phyloP scores from a whole-genome alignment of 2,113 vertebrate species.

The Eulacestoma nigropectus region DNA sequence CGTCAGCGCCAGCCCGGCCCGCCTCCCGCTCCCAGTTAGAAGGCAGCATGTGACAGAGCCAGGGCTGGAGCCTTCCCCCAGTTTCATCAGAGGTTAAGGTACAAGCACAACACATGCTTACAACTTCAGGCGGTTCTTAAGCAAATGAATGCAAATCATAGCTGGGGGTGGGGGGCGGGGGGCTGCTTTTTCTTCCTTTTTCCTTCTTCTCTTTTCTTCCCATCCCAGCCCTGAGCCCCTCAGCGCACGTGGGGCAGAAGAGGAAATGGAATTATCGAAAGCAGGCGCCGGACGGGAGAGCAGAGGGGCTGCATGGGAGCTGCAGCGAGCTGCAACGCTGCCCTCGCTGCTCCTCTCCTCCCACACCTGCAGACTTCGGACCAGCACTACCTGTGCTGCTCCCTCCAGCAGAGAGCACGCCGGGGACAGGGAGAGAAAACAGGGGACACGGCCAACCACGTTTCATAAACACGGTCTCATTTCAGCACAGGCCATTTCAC shows the following conservation, averaged over 20 bases:
- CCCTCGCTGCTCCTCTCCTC: background rate
- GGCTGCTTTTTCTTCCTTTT: background rate
- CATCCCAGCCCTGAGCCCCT: background rate
- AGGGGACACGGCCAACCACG: background rate
- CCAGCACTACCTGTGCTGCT: background rate
- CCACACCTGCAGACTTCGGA: background rate
- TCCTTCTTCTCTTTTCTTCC: background rate
- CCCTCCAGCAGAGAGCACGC: background rate
- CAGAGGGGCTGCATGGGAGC: background rate
- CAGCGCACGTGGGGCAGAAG: background rate
- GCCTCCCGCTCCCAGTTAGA: conserved; percentile 58
- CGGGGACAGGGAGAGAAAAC: background rate
- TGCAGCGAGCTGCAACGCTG: background rate
- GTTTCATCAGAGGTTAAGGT: conserved; percentile 77
- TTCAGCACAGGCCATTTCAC: conserved; percentile 27
- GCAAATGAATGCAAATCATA: conserved; percentile 34
- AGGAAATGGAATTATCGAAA: conserved; percentile 14
- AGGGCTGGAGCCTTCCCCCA: conserved; percentile 65
- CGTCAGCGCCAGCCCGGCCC: conserved; percentile 37
- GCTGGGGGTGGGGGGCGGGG: background rate
- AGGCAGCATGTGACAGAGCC: conserved; percentile 66
- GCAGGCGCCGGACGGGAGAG: background rate
- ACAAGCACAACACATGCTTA: conserved; percentile 46
- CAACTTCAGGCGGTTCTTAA: conserved; percentile 43
- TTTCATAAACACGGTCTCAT: background rate